Percentiles rank a stretch among this genome's conserved stretches.
Conservation (phyloP, 2,113 vertebrate genomes). For the Coturnix japonica region DNA sequence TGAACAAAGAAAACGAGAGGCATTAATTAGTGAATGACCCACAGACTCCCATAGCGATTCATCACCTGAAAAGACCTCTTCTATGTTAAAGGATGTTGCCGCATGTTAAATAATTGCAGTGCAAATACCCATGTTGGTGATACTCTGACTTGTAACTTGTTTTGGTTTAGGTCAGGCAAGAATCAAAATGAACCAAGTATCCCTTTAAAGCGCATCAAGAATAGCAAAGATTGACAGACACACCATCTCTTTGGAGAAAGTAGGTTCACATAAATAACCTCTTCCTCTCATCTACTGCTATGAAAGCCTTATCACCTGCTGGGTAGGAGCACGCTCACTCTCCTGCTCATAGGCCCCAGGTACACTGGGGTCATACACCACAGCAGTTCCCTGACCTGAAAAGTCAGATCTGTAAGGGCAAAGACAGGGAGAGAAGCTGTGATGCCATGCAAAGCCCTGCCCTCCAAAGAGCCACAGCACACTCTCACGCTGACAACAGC, state of each 20-base stretch:
- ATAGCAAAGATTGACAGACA: neutral
- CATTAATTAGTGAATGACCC: slow-evolving; percentile 8
- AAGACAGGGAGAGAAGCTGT: rapidly evolving
- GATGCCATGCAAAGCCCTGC: neutral
- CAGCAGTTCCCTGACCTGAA: neutral
- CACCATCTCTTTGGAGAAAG: neutral
- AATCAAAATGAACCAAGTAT: neutral
- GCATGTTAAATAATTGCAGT: neutral
- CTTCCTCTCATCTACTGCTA: neutral
- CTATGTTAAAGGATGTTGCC: neutral
- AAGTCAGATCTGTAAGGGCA: neutral
- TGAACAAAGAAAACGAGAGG: neutral
- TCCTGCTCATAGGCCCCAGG: neutral
- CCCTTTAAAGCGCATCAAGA: neutral
- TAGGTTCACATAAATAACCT: neutral
- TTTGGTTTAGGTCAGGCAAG: neutral
- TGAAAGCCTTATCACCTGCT: neutral
- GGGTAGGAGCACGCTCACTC: neutral
- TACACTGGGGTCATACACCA: neutral
- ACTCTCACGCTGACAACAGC: neutral
- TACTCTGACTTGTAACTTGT: slow-evolving; percentile 10
- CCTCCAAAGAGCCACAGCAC: neutral
- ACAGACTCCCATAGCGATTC: neutral
- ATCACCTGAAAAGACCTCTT: neutral
- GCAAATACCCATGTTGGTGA: neutral